These are phyloP conservation scores for Diarsia dahlii DNA, from an alignment of 2,888 invertebrate species.

Conservation along the genomic window DNA sequence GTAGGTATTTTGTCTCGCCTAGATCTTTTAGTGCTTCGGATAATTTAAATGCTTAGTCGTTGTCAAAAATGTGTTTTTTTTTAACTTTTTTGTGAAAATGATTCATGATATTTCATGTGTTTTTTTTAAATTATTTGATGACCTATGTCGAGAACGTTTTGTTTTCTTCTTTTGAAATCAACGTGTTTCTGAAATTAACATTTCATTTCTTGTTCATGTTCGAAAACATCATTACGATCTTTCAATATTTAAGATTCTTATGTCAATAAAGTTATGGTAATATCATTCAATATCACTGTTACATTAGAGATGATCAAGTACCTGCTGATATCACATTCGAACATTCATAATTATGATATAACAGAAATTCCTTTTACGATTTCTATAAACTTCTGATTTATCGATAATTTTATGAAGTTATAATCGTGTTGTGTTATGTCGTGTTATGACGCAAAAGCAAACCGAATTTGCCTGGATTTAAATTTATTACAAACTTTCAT, in stretches of 20 bases:
- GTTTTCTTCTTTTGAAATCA: no score
- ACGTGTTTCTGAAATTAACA: background rate
- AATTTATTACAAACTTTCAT: background rate
- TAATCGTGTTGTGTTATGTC: background rate
- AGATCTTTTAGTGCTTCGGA: background rate
- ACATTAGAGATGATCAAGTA: background rate
- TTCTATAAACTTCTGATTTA: background rate
- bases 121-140: background rate
- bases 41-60: background rate
- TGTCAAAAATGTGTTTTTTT: background rate
- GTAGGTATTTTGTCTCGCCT: no score
- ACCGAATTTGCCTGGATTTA: background rate
- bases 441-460: background rate
- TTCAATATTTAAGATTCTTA: background rate
- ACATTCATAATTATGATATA: background rate
- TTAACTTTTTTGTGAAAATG: background rate
- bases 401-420: background rate
- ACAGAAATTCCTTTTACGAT: background rate
- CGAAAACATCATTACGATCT: background rate
- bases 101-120: background rate
- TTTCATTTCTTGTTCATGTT: background rate
- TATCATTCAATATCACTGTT: constrained; percentile 2
- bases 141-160: background rate
- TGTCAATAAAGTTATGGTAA: constrained; percentile 12
- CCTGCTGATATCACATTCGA: background rate